A percentile compares a stretch with the other conserved stretches of the same genome.
phyloP scores from a whole-genome alignment of 1,140 invertebrate species.

The Platyura marginata region DNA sequence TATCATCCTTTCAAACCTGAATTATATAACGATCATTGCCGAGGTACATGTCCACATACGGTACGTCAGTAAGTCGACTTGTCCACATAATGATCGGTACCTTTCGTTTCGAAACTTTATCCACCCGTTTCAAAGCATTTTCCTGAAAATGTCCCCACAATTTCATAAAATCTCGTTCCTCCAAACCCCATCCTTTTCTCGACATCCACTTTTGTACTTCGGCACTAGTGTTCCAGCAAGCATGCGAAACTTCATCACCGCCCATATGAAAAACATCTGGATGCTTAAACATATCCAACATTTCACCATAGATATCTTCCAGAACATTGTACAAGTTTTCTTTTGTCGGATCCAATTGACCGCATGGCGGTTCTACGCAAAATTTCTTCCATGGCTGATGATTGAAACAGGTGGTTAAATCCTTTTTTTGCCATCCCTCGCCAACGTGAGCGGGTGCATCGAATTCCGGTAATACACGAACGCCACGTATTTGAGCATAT shows the following conservation, averaged over 20 bases:
- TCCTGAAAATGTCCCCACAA: constrained; percentile 62
- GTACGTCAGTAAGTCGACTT: constrained; percentile 48
- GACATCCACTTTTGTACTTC: constrained; percentile 52
- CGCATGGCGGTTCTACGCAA: constrained; percentile 75
- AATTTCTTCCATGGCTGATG: constrained; percentile 55
- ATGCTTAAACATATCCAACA: constrained; percentile 35
- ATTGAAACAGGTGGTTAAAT: constrained; percentile 44
- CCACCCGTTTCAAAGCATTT: constrained; percentile 38
- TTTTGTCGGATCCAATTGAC: constrained; percentile 62
- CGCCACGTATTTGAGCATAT: constrained; percentile 50
- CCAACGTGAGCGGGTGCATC: constrained; percentile 77
- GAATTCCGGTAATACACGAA: constrained; percentile 66
- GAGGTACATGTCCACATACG: constrained; percentile 43
- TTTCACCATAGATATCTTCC: constrained; percentile 46
- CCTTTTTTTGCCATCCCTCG: constrained; percentile 64
- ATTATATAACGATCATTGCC: constrained; percentile 59
- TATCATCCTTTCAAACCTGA: too few species aligned
- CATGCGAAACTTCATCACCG: constrained; percentile 60
- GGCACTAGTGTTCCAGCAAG: constrained; percentile 57
- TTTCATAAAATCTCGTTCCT: constrained; percentile 42
- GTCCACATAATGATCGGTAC: constrained; percentile 63
- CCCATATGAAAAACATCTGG: constrained; percentile 78
- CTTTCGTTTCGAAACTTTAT: constrained; percentile 25
- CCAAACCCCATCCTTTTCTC: constrained; percentile 33
- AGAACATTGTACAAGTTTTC: constrained; percentile 54